A percentile compares a stretch with the other conserved stretches of the same genome.
Evolutionary conservation across 2,113 vertebrate genomes (phyloP).

Genomic region (Neogobius melanostomus): DNA sequence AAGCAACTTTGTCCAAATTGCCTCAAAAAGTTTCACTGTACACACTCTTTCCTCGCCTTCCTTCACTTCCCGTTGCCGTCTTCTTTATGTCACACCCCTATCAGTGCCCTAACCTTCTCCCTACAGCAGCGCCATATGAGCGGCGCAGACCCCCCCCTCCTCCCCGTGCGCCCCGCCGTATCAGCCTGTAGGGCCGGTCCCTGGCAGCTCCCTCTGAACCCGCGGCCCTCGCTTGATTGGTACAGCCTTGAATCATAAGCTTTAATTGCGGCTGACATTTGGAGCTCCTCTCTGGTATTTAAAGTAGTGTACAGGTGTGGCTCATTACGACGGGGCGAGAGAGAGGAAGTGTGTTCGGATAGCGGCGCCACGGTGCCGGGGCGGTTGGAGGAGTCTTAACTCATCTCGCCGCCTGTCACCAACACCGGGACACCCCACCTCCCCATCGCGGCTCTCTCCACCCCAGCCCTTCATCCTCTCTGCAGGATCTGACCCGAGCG

Average conservation of each 20-base stretch:
- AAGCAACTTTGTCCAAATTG: too few relatives aligned
- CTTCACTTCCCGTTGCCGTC: slow-evolving; percentile 5
- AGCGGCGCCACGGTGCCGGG: slow-evolving; percentile 56
- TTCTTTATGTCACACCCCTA: slow-evolving; percentile 45
- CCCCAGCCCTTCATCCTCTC: slow-evolving; percentile 33
- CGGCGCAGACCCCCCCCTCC: slow-evolving; percentile 66
- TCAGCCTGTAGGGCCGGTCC: slow-evolving; percentile 48
- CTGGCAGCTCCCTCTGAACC: slow-evolving; percentile 66
- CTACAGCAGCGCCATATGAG: slow-evolving; percentile 55
- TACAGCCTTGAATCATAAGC: slow-evolving; percentile 81
- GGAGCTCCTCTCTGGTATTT: slow-evolving; percentile 82
- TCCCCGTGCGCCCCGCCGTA: slow-evolving; percentile 57
- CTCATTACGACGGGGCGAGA: slow-evolving; percentile 75
- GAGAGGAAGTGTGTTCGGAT: slow-evolving; percentile 66
- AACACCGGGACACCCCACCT: slow-evolving; percentile 12
- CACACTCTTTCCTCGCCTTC: neutral
- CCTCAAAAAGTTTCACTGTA: too few relatives aligned
- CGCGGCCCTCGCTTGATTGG: slow-evolving; percentile 80
- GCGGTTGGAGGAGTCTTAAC: slow-evolving; percentile 59
- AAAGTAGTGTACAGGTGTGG: slow-evolving; percentile 83
- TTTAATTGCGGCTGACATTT: slow-evolving; percentile 87
- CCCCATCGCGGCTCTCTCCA: too few relatives aligned
- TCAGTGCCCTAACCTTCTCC: slow-evolving; percentile 42
- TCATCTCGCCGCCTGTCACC: slow-evolving; percentile 66
- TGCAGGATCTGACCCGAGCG: slow-evolving; percentile 41